These are phyloP conservation scores for Andrena bucephala DNA, from an alignment of 2,888 invertebrate species.

Conservation along the genomic window DNA sequence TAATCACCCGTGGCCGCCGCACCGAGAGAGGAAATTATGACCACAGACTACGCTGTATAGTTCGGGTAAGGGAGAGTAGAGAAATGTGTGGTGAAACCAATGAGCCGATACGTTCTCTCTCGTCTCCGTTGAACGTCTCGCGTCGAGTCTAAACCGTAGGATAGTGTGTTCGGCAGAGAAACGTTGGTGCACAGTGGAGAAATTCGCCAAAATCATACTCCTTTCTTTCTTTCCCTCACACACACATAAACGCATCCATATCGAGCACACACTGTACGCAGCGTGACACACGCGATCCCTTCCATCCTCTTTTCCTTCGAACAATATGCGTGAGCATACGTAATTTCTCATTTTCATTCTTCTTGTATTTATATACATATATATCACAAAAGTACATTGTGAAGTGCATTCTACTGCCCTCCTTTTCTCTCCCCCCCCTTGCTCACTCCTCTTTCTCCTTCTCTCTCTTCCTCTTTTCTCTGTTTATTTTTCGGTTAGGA, in stretches of 20 bases:
- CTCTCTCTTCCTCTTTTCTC: conserved; percentile 57
- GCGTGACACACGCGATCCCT: conserved; percentile 15
- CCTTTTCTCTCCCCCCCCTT: conserved; percentile 33
- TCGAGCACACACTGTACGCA: neutral
- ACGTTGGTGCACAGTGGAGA: conserved; percentile 27
- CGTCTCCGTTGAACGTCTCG: conserved; percentile 33
- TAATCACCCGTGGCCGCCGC: conserved; percentile 65
- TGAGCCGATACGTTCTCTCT: conserved; percentile 32
- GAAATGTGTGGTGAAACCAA: conserved; percentile 60
- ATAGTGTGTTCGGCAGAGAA: conserved; percentile 32
- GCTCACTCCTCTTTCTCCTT: conserved; percentile 25
- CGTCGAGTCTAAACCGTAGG: neutral
- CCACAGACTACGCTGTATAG: conserved; percentile 36
- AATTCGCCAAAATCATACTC: conserved; percentile 38
- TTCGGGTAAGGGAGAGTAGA: conserved; percentile 60
- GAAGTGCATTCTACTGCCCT: conserved; percentile 49
- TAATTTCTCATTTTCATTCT: conserved; percentile 62
- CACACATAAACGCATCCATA: neutral
- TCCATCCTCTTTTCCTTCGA: conserved; percentile 49
- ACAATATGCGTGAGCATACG: conserved; percentile 58
- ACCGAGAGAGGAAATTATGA: conserved; percentile 37
- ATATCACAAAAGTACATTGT: conserved; percentile 39
- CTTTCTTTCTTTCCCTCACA: conserved; percentile 34
- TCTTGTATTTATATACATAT: conserved; percentile 19
- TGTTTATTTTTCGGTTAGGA: conserved; percentile 64